Percentiles rank a stretch among this genome's conserved stretches.
These are phyloP conservation scores for Schizopygopsis malacanthus DNA, from an alignment of 2,797 vertebrate species.

Conservation along the genomic window DNA sequence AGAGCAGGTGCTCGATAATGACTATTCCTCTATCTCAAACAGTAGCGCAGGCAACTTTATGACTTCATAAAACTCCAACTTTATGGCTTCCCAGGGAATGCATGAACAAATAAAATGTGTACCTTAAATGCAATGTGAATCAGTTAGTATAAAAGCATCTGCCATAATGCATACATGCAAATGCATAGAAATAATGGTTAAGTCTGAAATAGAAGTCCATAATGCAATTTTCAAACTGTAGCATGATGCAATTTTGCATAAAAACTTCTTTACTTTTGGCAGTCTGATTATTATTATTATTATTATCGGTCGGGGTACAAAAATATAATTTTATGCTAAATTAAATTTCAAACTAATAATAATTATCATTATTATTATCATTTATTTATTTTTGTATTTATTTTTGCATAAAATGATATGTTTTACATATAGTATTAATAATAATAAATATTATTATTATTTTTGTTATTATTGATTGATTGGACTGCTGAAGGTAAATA, in stretches of 20 bases:
- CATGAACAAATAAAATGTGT: not conserved
- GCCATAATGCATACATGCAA: not conserved
- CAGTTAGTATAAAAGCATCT: not conserved
- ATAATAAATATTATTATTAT: not conserved
- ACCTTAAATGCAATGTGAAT: not conserved
- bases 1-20: no score
- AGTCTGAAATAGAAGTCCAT: not conserved
- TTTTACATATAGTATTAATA: not conserved
- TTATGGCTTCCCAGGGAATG: not conserved
- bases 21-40: no score
- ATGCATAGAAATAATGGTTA: not conserved
- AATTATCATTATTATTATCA: no score
- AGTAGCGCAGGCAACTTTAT: not conserved
- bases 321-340: not conserved
- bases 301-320: not conserved
- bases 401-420: no score
- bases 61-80: not conserved
- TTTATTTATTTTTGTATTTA: no score
- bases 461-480: not conserved
- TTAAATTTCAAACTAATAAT: not conserved
- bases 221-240: not conserved
- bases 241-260: not conserved
- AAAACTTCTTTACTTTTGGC: not conserved
- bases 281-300: not conserved
- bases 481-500: not conserved